These are phyloP conservation scores for Eilema sororculum DNA, from an alignment of 2,888 invertebrate genomes.

Conservation along the genomic window DNA sequence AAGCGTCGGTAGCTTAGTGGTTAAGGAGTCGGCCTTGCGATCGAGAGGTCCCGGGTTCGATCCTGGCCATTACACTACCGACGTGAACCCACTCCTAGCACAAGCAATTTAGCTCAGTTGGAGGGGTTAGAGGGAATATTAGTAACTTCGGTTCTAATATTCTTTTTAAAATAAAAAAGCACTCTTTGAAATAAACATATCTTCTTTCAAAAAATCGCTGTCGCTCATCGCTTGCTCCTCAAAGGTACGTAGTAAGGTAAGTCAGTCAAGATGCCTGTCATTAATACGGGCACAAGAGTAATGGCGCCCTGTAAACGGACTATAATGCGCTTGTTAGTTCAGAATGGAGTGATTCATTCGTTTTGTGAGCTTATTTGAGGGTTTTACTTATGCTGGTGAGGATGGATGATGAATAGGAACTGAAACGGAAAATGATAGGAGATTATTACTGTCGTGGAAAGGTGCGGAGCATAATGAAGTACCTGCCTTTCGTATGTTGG, in stretches of 20 bases:
- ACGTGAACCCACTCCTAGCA: too few species aligned
- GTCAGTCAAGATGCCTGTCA: constrained; percentile 80
- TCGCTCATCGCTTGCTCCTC: constrained; percentile 40
- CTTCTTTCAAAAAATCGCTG: constrained; percentile 34
- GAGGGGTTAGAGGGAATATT: too few species aligned
- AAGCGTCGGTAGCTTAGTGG: too few species aligned
- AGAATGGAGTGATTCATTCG: constrained; percentile 63
- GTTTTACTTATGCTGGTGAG: not conserved
- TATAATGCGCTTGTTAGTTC: constrained; percentile 77
- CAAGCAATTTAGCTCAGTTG: too few species aligned
- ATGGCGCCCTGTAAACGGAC: constrained; percentile 72
- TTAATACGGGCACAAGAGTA: constrained; percentile 79
- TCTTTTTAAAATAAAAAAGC: too few species aligned
- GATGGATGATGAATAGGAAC: constrained; percentile 3
- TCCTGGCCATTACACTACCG: too few species aligned
- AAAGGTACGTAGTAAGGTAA: constrained; percentile 70
- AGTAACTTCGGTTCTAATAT: too few species aligned
- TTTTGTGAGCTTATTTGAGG: constrained; percentile 32
- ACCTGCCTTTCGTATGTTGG: not conserved
- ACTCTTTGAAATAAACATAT: too few species aligned
- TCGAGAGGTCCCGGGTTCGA: too few species aligned
- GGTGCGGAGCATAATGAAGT: not conserved
- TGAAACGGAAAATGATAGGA: not conserved
- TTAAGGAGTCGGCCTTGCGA: too few species aligned
- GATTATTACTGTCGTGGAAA: not conserved